Conservation (phyloP, 2,113 vertebrate species). For the Cisticola juncidis region DNA sequence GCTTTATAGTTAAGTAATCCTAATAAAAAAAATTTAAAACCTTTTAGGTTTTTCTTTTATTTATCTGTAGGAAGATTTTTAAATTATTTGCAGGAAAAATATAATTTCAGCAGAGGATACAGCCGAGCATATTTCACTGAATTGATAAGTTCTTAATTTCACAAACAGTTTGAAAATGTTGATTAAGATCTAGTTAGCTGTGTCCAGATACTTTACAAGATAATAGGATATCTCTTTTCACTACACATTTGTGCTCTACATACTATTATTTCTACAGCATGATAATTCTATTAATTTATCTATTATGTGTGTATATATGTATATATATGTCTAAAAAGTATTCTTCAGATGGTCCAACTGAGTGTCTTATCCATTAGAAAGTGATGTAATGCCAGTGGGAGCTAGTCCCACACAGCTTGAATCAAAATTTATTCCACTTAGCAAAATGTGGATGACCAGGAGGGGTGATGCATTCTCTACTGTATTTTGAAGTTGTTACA, state of each 20-base stretch:
- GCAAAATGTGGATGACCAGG: constrained; percentile 52
- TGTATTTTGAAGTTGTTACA: constrained; percentile 51
- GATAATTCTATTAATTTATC: background rate
- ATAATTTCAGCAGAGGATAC: background rate
- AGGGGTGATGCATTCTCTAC: constrained; percentile 49
- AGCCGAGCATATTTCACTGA: background rate
- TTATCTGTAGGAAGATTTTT: background rate
- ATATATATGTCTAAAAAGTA: background rate
- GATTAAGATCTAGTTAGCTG: background rate
- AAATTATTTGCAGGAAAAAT: background rate
- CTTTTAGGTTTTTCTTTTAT: background rate
- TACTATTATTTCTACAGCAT: background rate
- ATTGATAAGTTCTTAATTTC: constrained; percentile 11
- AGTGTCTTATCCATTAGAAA: constrained; percentile 54
- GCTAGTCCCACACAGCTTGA: constrained; percentile 43
- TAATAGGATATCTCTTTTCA: background rate
- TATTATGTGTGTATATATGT: background rate
- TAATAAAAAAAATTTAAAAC: background rate
- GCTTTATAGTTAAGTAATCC: constrained; percentile 21
- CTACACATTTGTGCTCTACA: background rate
- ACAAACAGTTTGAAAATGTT: background rate
- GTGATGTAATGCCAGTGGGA: constrained; percentile 55
- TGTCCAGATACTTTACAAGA: background rate
- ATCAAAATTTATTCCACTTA: constrained; percentile 61
- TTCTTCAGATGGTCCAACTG: constrained; percentile 17